Evolutionary conservation across 2,113 vertebrate species (phyloP).

Genomic region (Pipra filicauda): DNA sequence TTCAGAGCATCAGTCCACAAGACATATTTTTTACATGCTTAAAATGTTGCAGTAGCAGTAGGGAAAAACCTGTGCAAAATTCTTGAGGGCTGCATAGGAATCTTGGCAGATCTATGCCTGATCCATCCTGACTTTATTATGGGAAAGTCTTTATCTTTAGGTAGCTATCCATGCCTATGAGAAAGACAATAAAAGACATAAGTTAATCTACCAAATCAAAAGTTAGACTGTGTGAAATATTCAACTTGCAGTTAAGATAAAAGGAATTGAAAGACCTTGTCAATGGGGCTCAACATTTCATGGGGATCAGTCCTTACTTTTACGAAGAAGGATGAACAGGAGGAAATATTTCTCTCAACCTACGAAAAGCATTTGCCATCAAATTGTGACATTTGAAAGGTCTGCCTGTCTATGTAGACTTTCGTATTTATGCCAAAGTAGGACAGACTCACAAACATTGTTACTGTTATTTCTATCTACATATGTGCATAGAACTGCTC

Average conservation of each 20-base stretch:
- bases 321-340: not conserved
- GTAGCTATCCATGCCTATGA: not conserved
- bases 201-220: not conserved
- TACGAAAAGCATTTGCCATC: not conserved
- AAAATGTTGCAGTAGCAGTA: not conserved
- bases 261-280: not conserved
- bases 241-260: not conserved
- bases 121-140: not conserved
- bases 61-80: not conserved
- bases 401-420: not conserved
- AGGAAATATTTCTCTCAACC: not conserved
- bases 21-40: not conserved
- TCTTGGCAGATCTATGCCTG: not conserved
- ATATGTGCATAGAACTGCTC: not conserved
- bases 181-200: not conserved
- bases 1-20: not conserved
- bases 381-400: not conserved
- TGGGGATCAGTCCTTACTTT: not conserved
- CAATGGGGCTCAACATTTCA: not conserved
- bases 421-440: not conserved
- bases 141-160: not conserved
- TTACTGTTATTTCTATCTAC: not conserved
- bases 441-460: not conserved
- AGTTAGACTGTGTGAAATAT: not conserved
- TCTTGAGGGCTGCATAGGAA: not conserved